Conservation (phyloP, 1,140 invertebrate genomes). For the Heliothis subflexa region DNA sequence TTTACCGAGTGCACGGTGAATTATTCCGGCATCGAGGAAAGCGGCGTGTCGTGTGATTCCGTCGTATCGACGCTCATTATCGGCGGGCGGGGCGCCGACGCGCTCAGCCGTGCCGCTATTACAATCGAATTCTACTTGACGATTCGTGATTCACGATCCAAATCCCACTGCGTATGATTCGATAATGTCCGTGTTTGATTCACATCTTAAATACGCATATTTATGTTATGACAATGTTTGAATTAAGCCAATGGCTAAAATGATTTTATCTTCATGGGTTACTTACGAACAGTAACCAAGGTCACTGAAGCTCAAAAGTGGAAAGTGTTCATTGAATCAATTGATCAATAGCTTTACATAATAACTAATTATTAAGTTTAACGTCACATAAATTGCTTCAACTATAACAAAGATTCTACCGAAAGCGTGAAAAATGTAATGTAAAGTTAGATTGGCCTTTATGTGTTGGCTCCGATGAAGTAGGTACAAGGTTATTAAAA, state of each 20-base stretch:
- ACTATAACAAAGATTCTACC: background rate
- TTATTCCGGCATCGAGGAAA: slow-evolving; percentile 48
- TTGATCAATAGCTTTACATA: background rate
- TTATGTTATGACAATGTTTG: background rate
- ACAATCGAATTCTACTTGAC: slow-evolving; percentile 71
- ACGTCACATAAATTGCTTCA: too few relatives aligned
- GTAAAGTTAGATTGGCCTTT: background rate
- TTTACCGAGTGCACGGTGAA: slow-evolving; percentile 56
- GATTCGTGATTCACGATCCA: slow-evolving; percentile 77
- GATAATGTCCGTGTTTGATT: slow-evolving; percentile 48
- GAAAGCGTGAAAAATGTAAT: background rate
- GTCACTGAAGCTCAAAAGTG: background rate
- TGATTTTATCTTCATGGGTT: background rate
- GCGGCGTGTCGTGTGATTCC: slow-evolving; percentile 57
- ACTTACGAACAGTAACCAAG: too few relatives aligned
- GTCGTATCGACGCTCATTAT: slow-evolving; percentile 71
- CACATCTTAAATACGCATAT: slow-evolving; percentile 36
- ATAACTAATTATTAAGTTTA: too few relatives aligned
- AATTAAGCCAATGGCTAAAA: background rate
- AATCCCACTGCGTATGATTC: slow-evolving; percentile 60
- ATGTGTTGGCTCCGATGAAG: background rate
- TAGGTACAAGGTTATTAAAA: slow-evolving; percentile 16
- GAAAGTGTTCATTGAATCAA: background rate
- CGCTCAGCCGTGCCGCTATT: slow-evolving; percentile 69
- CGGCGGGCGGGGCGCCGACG: slow-evolving; percentile 52